Base-by-base conservation (phyloP, 2,888 invertebrate species). In the Cataglyphis albicans region DNA sequence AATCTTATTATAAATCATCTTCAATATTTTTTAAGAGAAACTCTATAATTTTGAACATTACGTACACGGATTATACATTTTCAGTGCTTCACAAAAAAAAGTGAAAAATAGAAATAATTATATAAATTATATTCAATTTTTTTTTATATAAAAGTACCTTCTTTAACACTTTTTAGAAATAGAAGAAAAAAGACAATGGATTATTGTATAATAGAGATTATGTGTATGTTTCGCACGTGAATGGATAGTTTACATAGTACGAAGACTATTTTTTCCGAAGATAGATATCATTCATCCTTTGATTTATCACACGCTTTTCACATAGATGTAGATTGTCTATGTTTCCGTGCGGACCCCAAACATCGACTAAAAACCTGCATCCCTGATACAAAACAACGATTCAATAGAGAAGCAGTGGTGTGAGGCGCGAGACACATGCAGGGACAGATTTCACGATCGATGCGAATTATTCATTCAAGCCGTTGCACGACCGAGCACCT, bases 391-490 rank as follows among this genome's bases (percentile, higher is more conserved):
- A 80, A 61, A 35, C 59, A 72, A 72, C 25, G 70, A 72, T 74
- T 84, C 83, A 81, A 84, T 82, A 84, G 44, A 70, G 68, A 75
- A 44, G 44, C 81, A 76, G 80, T 68, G 59, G 32, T 80, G 83
- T 59, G 78, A 81, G 70, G 48, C 78, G 61, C 65, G 41, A 61
- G 65, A 18, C 57, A 72, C 61, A 70, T 41, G 64, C 48, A 75
- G 88, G 85, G 84, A 86, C 83, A 85, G 84, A 89, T 89, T 86
- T 89, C 70, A 38, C 86, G 88, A 87, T 87, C 87, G 83, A 89
- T 89, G 72, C 72, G 85, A 89, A 89, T 87, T 83, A 88, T 73
- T 75, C 87, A 57, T 85, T 86, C 78, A 65, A 63, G 59, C 76
- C 81, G 81, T 86, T 76, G 83, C 85, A 81, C 84, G 75, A 61